Evolutionary conservation across 2,888 invertebrate genomes (phyloP).

Genomic region (Eledone cirrhosa): DNA sequence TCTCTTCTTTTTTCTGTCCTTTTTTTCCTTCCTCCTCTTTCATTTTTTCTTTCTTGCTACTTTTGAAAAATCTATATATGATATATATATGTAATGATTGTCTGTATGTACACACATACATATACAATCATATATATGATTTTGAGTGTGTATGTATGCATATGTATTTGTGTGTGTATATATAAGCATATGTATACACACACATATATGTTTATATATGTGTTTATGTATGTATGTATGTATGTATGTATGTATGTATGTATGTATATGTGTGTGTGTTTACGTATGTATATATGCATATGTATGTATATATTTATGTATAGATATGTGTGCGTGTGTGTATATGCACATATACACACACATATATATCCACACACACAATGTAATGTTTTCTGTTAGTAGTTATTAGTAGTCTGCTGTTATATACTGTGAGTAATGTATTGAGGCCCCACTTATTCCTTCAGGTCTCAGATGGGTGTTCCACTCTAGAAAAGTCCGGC

Average conservation of each 20-base stretch:
- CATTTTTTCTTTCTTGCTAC: neutral
- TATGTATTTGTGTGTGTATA: neutral
- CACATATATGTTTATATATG: neutral
- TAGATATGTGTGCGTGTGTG: neutral
- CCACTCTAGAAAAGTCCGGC: constrained; percentile 26
- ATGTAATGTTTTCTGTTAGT: neutral
- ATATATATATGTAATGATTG: neutral
- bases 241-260: neutral
- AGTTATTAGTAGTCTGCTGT: neutral
- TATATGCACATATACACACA: neutral
- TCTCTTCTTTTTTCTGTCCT: no score
- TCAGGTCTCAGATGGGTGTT: constrained; percentile 29
- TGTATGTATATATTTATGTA: neutral
- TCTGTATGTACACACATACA: neutral
- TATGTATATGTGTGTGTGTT: neutral
- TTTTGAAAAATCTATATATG: neutral
- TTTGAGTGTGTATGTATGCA: neutral
- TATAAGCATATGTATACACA: neutral
- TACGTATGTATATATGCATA: neutral
- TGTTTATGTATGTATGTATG: neutral
- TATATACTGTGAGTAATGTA: neutral
- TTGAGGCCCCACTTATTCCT: constrained; percentile 3
- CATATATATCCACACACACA: neutral
- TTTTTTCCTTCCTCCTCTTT: no score
- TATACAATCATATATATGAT: neutral